Percentiles rank a stretch among this genome's conserved stretches.
Conservation (phyloP, 1,140 invertebrate genomes). For the Camponotus pennsylvanicus region DNA sequence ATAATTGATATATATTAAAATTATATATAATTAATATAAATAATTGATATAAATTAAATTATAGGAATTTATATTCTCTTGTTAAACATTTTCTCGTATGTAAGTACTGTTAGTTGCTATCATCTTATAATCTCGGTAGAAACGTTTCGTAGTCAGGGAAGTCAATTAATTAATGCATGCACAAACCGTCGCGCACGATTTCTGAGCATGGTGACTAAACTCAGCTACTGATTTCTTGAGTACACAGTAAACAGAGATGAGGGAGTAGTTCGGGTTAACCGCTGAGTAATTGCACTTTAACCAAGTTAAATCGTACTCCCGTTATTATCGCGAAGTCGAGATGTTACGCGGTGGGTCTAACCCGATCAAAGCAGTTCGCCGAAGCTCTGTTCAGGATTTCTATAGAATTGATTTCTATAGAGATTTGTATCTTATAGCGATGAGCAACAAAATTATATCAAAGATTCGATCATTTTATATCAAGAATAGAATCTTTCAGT, state of each 20-base stretch:
- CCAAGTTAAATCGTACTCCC: slow-evolving; percentile 76
- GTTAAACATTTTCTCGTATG: slow-evolving; percentile 1
- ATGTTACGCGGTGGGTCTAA: slow-evolving; percentile 70
- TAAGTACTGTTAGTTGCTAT: neutral
- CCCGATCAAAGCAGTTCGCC: slow-evolving; percentile 71
- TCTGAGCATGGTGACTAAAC: slow-evolving; percentile 66
- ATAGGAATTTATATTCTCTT: neutral
- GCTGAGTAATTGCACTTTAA: slow-evolving; percentile 77
- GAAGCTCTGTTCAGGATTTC: slow-evolving; percentile 65
- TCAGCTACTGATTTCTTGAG: slow-evolving; percentile 75
- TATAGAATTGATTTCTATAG: slow-evolving; percentile 67
- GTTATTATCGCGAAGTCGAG: slow-evolving; percentile 73
- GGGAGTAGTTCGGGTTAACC: slow-evolving; percentile 74
- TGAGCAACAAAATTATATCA: slow-evolving; percentile 31
- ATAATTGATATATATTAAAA: slow-evolving; percentile 11
- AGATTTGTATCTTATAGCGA: slow-evolving; percentile 20
- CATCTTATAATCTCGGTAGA: slow-evolving; percentile 41
- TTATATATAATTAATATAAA: slow-evolving; percentile 15
- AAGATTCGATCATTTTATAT: neutral
- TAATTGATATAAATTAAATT: slow-evolving; percentile 24
- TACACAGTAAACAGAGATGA: slow-evolving; percentile 75
- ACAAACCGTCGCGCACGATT: slow-evolving; percentile 72
- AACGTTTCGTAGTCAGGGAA: slow-evolving; percentile 59
- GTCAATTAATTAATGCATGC: slow-evolving; percentile 69
- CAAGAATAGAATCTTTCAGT: neutral